Percentiles rank a stretch among this genome's conserved stretches.
Conservation (phyloP, 2,797 vertebrate genomes). For the Intellagama lesueurii region DNA sequence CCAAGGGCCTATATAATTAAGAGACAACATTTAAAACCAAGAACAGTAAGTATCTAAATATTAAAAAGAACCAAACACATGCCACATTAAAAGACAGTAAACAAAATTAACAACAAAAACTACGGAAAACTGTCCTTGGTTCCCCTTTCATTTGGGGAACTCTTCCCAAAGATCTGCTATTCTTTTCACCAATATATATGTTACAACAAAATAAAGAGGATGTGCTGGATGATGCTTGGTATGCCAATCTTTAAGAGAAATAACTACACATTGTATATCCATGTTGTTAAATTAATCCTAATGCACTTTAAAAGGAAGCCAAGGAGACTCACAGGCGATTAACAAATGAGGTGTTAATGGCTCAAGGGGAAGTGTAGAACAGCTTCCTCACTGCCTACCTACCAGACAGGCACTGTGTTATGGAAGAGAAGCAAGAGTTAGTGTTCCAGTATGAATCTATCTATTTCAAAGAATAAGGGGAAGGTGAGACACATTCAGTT, state of each 20-base stretch:
- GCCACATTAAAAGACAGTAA: too few species aligned
- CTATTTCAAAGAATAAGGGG: neutral
- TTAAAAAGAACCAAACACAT: too few species aligned
- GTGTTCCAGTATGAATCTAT: neutral
- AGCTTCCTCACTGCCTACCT: neutral
- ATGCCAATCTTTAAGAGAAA: neutral
- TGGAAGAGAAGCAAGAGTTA: neutral
- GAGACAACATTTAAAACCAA: too few species aligned
- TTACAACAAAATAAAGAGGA: neutral
- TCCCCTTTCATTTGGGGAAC: neutral
- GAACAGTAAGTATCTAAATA: too few species aligned
- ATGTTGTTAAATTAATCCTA: constrained; percentile 9
- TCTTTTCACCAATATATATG: neutral
- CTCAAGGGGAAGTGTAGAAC: neutral
- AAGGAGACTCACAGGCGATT: neutral
- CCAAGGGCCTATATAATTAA: too few species aligned
- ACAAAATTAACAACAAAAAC: too few species aligned
- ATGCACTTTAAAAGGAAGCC: constrained; percentile 12
- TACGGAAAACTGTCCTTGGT: neutral
- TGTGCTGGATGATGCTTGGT: neutral
- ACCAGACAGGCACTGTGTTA: neutral
- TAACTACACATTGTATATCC: neutral
- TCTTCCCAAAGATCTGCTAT: neutral
- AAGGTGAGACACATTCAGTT: neutral
- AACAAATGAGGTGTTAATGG: neutral